Conservation (phyloP, 2,113 vertebrate genomes). For the Protobothrops flavoviridis region DNA sequence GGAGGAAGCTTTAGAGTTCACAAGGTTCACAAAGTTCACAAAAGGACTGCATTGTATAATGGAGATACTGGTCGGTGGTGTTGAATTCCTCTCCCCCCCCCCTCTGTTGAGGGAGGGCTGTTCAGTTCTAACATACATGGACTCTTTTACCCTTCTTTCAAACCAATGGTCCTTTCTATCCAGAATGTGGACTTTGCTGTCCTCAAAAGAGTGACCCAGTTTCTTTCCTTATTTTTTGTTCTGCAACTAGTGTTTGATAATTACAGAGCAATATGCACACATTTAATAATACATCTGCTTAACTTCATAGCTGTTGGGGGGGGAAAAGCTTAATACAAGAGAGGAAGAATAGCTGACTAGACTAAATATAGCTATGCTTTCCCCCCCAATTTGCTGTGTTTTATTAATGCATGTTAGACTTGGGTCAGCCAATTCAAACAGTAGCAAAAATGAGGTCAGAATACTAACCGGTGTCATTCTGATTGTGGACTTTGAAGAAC, state of each 20-base stretch:
- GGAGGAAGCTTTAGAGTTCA: no score
- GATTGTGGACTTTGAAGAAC: background rate
- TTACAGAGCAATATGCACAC: background rate
- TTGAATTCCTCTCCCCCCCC: background rate
- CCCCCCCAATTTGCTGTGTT: background rate
- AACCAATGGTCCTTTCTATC: background rate
- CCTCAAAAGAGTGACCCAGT: background rate
- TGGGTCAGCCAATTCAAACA: background rate
- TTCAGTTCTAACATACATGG: background rate
- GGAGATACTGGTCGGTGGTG: background rate
- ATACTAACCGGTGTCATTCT: background rate
- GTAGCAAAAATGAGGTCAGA: background rate
- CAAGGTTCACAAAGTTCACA: no score
- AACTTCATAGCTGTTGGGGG: background rate
- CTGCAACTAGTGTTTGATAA: background rate
- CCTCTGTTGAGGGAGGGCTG: background rate
- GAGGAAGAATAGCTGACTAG: background rate
- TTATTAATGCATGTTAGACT: background rate
- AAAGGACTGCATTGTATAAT: background rate
- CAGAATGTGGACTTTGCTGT: background rate
- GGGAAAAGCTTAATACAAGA: background rate
- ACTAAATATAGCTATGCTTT: slow-evolving; percentile 29
- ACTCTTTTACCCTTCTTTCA: background rate
- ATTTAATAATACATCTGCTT: background rate
- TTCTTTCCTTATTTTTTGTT: background rate